A percentile compares a stretch with the other conserved stretches of the same genome.
These are phyloP conservation scores for Bos javanicus DNA, from an alignment of 2,113 vertebrate species.

Conservation along the genomic window DNA sequence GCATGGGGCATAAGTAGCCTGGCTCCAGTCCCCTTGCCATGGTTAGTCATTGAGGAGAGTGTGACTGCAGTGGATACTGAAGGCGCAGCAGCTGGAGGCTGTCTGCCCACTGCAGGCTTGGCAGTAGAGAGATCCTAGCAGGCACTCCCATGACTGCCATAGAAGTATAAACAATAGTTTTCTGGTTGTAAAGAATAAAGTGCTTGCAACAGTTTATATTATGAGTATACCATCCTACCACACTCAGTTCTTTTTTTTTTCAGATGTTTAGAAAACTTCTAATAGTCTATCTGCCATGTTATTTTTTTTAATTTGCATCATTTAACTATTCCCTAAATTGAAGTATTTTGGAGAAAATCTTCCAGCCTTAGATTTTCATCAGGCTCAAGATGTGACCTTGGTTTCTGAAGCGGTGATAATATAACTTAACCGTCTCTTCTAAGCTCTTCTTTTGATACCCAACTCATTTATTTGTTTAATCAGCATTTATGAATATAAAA, in stretches of 20 bases:
- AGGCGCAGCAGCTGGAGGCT: neutral
- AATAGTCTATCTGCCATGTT: neutral
- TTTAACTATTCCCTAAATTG: neutral
- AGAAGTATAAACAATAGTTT: neutral
- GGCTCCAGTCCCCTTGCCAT: accelerated
- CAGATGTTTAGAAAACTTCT: neutral
- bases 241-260: neutral
- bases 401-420: neutral
- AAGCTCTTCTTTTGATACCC: neutral
- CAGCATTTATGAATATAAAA: neutral
- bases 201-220: neutral
- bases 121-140: neutral
- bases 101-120: neutral
- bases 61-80: neutral
- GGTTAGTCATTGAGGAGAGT: neutral
- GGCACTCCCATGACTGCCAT: neutral
- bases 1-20: neutral
- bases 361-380: neutral
- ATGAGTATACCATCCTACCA: neutral
- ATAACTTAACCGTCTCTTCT: neutral
- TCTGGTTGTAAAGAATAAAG: neutral
- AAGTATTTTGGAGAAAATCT: neutral
- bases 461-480: neutral
- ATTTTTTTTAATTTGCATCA: neutral
- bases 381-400: neutral